These are phyloP conservation scores for Phylloscopus collybita DNA, from an alignment of 2,797 vertebrate species.

Conservation along the genomic window DNA sequence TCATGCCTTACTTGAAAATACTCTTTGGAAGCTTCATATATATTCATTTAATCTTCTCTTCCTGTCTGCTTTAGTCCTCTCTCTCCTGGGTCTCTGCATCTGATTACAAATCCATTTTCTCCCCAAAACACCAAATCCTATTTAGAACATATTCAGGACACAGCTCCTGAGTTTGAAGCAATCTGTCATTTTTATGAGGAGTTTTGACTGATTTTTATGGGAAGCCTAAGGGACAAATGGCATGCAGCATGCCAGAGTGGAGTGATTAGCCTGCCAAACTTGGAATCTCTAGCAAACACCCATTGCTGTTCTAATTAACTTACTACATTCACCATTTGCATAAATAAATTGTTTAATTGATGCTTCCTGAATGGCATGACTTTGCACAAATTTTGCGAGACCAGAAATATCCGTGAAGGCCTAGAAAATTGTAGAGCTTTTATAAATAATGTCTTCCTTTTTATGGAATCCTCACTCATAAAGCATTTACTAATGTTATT, in stretches of 20 bases:
- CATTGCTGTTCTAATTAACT: slow-evolving; percentile 66
- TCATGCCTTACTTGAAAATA: slow-evolving; percentile 25
- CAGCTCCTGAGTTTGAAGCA: slow-evolving; percentile 53
- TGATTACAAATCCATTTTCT: slow-evolving; percentile 56
- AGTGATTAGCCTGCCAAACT: slow-evolving; percentile 59
- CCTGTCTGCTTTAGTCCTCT: slow-evolving; percentile 28
- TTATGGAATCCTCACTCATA: neutral
- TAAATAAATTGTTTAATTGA: slow-evolving; percentile 62
- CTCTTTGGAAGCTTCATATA: slow-evolving; percentile 42
- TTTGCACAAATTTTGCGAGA: slow-evolving; percentile 47
- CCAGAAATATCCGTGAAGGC: neutral
- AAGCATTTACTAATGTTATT: neutral
- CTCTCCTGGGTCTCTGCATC: slow-evolving; percentile 42
- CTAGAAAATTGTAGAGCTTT: neutral
- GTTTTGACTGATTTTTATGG: slow-evolving; percentile 64
- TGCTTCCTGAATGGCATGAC: slow-evolving; percentile 33
- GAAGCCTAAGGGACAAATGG: slow-evolving; percentile 60
- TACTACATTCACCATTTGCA: slow-evolving; percentile 63
- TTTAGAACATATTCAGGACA: slow-evolving; percentile 62
- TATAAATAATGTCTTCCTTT: neutral
- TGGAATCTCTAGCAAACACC: slow-evolving; percentile 61
- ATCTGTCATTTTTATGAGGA: slow-evolving; percentile 65
- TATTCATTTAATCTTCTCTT: slow-evolving; percentile 55
- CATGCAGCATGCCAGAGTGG: slow-evolving; percentile 28
- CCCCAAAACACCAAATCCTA: slow-evolving; percentile 55